Evolutionary conservation across 2,797 vertebrate species (phyloP), one percentile per base, ranked within the genome.

Genomic region (Acanthis flammea): DNA sequence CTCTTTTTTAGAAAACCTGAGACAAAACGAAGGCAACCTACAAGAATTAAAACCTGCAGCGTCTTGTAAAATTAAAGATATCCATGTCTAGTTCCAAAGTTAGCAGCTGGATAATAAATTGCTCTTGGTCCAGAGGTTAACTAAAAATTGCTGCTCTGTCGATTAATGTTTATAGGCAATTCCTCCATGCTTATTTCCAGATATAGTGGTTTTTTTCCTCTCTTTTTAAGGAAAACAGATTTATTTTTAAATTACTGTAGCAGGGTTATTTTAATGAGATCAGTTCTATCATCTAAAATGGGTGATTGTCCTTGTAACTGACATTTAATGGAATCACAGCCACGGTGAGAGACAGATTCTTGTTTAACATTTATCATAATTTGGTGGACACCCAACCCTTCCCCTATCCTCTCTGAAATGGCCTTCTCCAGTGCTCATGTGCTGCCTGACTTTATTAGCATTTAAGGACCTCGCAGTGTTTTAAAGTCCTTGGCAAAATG

Each of bases 61-160:
- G 1, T 94, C 86, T 85, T 81, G 71, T 94, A 84, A 93, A 89
- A 78, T 85, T 86, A 90, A 85, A 93, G 86, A 84, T 92, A 88
- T 83, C 65, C 73, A 30, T 63, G 78, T 78, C 79, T 93, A 84
- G 65, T 94, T 95, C 78, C 90, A 95, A 44, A 96, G 79, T 84
- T 80, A 94, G 89, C 4, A 31, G 62, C 65, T 90, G 65, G 54
- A 31, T 92, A 92, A 92, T 95, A 91, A 90, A 92, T 87, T 33
- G 67, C 35, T 78, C 25, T 87, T 95, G 68, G 50, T 91, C 83
- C 91, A 81, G 63, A 84, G 71, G 76, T 94, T 91, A 94, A 92
- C 61, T 90, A 87, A 77, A 84, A 92, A 79, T 90, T 77, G 77
- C 76, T 90, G 70, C 61, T 86, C 87, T 90, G 53, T 80, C 73